Percentiles rank a stretch among this genome's conserved stretches.
These are phyloP conservation scores for Hylaeus anthracinus DNA, from an alignment of 1,140 invertebrate species.

Conservation along the genomic window DNA sequence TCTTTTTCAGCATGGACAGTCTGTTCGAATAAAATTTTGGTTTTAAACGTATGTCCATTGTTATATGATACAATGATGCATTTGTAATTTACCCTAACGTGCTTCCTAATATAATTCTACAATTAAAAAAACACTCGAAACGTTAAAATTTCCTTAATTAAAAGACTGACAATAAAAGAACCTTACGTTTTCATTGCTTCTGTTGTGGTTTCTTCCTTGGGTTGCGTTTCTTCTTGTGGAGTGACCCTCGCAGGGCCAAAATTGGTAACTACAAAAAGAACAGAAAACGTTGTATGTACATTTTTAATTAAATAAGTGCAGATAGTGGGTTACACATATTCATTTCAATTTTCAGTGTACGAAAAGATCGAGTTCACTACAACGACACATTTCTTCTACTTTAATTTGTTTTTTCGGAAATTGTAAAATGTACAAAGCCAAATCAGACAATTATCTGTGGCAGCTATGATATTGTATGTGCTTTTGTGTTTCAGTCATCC, in stretches of 20 bases:
- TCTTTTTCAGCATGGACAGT: too few relatives aligned
- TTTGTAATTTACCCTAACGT: not conserved
- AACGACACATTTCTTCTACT: too few relatives aligned
- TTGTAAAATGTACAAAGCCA: too few relatives aligned
- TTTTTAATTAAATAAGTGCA: slow-evolving; percentile 1
- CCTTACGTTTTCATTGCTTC: slow-evolving; percentile 66
- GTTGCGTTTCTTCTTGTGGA: slow-evolving; percentile 71
- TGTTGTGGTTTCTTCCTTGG: slow-evolving; percentile 70
- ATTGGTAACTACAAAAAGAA: slow-evolving; percentile 76
- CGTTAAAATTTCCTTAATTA: not conserved
- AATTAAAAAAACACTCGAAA: too few relatives aligned
- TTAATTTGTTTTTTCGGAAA: too few relatives aligned
- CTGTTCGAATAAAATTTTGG: too few relatives aligned
- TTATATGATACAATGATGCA: not conserved
- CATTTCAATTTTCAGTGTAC: not conserved
- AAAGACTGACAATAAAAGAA: too few relatives aligned
- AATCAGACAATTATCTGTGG: too few relatives aligned
- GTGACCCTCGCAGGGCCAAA: slow-evolving; percentile 72
- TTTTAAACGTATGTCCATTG: too few relatives aligned
- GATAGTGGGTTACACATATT: not conserved
- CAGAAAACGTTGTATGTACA: not conserved
- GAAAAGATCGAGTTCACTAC: not conserved
- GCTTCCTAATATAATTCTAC: not conserved
- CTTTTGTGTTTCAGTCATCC: too few relatives aligned
- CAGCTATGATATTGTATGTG: too few relatives aligned